Base-by-base conservation (phyloP, 2,888 invertebrate species). In the Phymatocera aterrima region DNA sequence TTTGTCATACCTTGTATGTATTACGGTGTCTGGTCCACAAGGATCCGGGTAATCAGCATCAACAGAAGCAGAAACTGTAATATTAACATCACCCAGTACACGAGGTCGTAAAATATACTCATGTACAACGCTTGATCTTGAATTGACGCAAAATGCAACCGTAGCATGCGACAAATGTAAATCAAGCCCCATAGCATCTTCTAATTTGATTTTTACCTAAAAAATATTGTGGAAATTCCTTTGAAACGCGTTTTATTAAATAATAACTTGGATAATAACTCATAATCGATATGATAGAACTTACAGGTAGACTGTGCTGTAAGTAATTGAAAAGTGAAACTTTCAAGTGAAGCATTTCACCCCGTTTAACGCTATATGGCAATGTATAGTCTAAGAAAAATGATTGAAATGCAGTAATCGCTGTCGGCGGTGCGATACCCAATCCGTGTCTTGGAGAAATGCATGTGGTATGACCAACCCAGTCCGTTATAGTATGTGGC, bases 251-350 rank as follows among this genome's bases (percentile, higher is more conserved):
- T 46, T n/a, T 24, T 24, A 28, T 57, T 28, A 24, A 28, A 28
- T 10, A 57, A 8, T 21, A 24, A 57, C 10, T 6, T 8, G 24
- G 21, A 8, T 24, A 21, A 24, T 24, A 10, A 15, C 28, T 57
- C 15, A 24, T 60, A 5, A n/a, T 31, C n/a, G 15, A 28, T 31
- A 46, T 18, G 61, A 43, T 46, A 4, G 51, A 77, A 87, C 92
- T 91, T 88, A 96, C 96, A 70, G 94, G 94, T 3, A 96, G 89
- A 68, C 93, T 93, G 81, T 95, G 93, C 77, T 93, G 93, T 83
- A 95, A 91, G 86, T 96, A 96, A 90, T 96, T 96, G 91, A 94
- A 95, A 60, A 96, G 91, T 0, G 94, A 92, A 21, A 95, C 94
- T 80, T 93, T 92, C 70, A 96, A 89, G 68, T 94, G 92, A 34